These are phyloP conservation scores for Ariolimax columbianus DNA, from an alignment of 2,888 invertebrate genomes.

Conservation along the genomic window DNA sequence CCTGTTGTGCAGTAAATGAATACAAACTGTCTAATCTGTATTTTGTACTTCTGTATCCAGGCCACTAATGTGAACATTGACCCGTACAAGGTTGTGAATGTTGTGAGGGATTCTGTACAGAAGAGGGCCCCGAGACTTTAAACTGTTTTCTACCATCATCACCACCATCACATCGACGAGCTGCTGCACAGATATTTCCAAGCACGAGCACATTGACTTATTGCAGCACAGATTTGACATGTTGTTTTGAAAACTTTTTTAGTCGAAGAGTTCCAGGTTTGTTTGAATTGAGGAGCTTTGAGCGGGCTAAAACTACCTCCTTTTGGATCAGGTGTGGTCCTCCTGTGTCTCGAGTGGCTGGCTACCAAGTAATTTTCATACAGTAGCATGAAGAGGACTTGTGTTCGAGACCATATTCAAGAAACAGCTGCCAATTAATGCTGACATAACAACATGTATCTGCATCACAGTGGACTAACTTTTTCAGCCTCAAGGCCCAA, in stretches of 20 bases:
- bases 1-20: too few relatives aligned
- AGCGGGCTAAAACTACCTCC: neutral
- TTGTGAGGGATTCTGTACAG: conserved; percentile 32
- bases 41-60: conserved; percentile 37
- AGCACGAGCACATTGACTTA: neutral
- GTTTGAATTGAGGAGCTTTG: neutral
- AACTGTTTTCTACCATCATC: neutral
- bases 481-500: too few relatives aligned
- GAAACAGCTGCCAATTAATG: neutral
- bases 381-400: neutral
- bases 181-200: neutral
- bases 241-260: neutral
- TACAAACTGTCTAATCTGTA: neutral
- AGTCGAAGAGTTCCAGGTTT: neutral
- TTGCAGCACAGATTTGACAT: too few relatives aligned
- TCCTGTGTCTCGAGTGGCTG: neutral
- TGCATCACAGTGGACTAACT: too few relatives aligned
- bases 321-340: neutral
- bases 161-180: neutral
- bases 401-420: neutral
- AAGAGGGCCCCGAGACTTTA: conserved; percentile 39
- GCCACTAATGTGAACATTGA: conserved; percentile 56
- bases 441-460: too few relatives aligned
- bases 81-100: conserved; percentile 51
- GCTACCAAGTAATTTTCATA: neutral